Percentiles rank a stretch among this genome's conserved stretches.
Evolutionary conservation across 2,113 vertebrate genomes (phyloP).

Genomic region (Lepidothrix coronata): DNA sequence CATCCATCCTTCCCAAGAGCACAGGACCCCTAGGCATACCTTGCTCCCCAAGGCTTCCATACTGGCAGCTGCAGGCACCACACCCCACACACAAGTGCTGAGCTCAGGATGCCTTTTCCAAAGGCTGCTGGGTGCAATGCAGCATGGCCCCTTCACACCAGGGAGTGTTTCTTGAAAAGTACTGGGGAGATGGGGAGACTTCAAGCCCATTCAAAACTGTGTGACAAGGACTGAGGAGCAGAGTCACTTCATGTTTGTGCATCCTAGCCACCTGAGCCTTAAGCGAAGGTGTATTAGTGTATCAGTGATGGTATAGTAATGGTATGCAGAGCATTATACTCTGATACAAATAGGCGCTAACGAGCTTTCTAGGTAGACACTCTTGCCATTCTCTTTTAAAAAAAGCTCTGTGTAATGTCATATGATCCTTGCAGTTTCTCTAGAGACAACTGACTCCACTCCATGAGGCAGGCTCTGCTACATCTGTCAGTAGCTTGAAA

Average conservation of each 20-base stretch:
- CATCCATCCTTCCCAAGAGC: accelerated
- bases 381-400: not conserved
- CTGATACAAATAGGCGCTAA: not conserved
- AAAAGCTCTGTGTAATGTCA: not conserved
- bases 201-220: not conserved
- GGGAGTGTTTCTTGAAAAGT: not conserved
- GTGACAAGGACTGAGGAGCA: not conserved
- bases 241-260: not conserved
- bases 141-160: accelerated
- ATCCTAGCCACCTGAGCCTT: not conserved
- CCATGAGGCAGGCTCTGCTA: not conserved
- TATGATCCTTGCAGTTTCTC: not conserved
- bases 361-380: not conserved
- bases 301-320: not conserved
- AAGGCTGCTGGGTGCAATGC: too few species aligned
- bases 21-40: accelerated
- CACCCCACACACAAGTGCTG: accelerated
- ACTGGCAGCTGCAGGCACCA: not conserved
- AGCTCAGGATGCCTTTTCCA: not conserved
- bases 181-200: accelerated
- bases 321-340: not conserved
- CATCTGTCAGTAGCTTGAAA: not conserved
- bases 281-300: not conserved
- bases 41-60: accelerated
- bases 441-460: not conserved